Percentiles rank a stretch among this genome's conserved stretches.
Conservation (phyloP, 23 tunicate species). For the Ciona savignyi region DNA sequence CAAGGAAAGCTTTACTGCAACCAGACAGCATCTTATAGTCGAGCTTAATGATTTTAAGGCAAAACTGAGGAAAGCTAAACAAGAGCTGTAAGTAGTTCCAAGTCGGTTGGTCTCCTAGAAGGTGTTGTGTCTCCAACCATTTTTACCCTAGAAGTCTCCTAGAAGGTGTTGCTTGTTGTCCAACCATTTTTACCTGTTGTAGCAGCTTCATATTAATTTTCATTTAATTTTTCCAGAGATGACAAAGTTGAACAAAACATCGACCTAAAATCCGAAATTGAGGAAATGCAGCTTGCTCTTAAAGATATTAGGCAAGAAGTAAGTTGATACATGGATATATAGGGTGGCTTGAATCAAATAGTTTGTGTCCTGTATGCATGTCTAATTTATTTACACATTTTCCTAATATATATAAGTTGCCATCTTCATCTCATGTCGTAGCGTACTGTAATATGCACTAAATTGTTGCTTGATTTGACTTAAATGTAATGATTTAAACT, state of each 20-base stretch:
- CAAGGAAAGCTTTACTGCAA: conserved; percentile 55
- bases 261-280: conserved; percentile 59
- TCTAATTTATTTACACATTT: too few relatives aligned
- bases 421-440: too few relatives aligned
- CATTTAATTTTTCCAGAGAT: conserved; percentile 38
- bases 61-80: conserved; percentile 58
- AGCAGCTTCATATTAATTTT: background rate
- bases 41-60: conserved; percentile 66
- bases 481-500: too few relatives aligned
- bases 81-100: conserved; percentile 65
- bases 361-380: too few relatives aligned
- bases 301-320: conserved; percentile 65
- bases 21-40: conserved; percentile 59
- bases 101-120: too few relatives aligned
- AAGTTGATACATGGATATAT: too few relatives aligned
- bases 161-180: background rate
- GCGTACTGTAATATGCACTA: too few relatives aligned
- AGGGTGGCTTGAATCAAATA: too few relatives aligned
- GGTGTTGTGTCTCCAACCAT: background rate
- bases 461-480: too few relatives aligned
- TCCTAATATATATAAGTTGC: too few relatives aligned
- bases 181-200: background rate
- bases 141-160: background rate
- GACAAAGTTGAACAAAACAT: conserved; percentile 59
- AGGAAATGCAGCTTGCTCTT: conserved; percentile 31